Conservation (phyloP, 2,113 vertebrate species). For the Tiliqua scincoides region DNA sequence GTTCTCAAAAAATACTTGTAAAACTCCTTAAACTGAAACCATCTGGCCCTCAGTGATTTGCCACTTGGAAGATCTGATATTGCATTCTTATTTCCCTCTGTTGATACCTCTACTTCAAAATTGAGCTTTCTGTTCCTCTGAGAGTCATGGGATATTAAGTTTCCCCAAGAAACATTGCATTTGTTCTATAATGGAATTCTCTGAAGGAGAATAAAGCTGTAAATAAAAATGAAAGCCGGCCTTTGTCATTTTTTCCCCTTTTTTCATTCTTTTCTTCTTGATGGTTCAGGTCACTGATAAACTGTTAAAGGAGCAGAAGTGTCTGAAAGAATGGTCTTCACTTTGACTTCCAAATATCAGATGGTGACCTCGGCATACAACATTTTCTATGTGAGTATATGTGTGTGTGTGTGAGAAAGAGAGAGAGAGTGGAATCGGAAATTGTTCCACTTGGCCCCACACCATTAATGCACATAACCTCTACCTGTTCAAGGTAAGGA, state of each 20-base stretch:
- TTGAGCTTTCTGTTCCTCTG: constrained; percentile 26
- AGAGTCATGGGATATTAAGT: constrained; percentile 23
- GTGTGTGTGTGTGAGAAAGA: too few species aligned
- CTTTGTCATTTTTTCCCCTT: not conserved
- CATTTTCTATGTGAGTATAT: not conserved
- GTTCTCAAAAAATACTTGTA: constrained; percentile 56
- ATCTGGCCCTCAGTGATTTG: constrained; percentile 52
- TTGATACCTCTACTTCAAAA: constrained; percentile 23
- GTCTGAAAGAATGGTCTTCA: not conserved
- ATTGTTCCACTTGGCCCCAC: too few species aligned
- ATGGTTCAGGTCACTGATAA: not conserved
- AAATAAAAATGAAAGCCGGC: constrained; percentile 31
- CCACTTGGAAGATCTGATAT: constrained; percentile 53
- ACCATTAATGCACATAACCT: not conserved
- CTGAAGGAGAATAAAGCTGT: constrained; percentile 15
- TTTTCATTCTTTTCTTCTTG: not conserved
- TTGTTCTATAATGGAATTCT: constrained; percentile 31
- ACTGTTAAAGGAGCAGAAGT: not conserved
- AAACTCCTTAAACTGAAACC: constrained; percentile 50
- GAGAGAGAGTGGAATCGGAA: too few species aligned
- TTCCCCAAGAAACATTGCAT: constrained; percentile 37
- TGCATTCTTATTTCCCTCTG: constrained; percentile 48
- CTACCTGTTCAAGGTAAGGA: too few species aligned
- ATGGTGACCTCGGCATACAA: not conserved
- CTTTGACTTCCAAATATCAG: not conserved